These are phyloP conservation scores for Tenodera sinensis DNA, from an alignment of 2,888 invertebrate species.

Conservation along the genomic window DNA sequence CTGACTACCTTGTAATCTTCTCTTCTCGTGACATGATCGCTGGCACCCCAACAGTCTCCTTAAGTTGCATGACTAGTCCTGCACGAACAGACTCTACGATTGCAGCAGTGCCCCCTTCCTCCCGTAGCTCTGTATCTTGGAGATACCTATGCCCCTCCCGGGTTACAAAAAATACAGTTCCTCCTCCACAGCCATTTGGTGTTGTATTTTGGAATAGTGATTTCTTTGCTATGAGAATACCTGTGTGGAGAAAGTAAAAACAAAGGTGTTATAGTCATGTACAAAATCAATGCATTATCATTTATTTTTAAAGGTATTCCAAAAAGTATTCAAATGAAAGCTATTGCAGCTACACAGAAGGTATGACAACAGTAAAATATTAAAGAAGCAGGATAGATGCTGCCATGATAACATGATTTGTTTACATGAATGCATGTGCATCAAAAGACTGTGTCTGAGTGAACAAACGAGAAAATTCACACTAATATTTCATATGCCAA, in stretches of 20 bases:
- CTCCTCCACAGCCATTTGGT: constrained; percentile 51
- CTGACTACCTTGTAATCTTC: constrained; percentile 65
- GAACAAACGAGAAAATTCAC: no score
- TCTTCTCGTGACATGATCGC: constrained; percentile 69
- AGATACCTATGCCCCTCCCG: constrained; percentile 49
- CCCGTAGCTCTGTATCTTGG: constrained; percentile 58
- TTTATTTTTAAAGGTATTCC: no score
- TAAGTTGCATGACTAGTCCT: constrained; percentile 80
- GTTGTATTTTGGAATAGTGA: constrained; percentile 49
- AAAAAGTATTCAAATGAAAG: no score
- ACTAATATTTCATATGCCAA: no score
- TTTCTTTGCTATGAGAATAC: constrained; percentile 63
- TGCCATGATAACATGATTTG: no score
- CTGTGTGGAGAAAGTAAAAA: constrained; percentile 39
- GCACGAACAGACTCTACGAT: constrained; percentile 79
- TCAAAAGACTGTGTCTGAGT: no score
- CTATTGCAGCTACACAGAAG: no score
- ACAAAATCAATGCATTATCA: no score
- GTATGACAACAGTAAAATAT: no score
- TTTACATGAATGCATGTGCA: no score
- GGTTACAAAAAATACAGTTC: constrained; percentile 54
- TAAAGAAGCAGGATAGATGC: no score
- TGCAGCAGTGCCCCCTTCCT: constrained; percentile 74
- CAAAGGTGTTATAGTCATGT: no score
- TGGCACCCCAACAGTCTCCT: constrained; percentile 72